Conservation (phyloP, 2,113 vertebrate species). For the Eretmochelys imbricata region DNA sequence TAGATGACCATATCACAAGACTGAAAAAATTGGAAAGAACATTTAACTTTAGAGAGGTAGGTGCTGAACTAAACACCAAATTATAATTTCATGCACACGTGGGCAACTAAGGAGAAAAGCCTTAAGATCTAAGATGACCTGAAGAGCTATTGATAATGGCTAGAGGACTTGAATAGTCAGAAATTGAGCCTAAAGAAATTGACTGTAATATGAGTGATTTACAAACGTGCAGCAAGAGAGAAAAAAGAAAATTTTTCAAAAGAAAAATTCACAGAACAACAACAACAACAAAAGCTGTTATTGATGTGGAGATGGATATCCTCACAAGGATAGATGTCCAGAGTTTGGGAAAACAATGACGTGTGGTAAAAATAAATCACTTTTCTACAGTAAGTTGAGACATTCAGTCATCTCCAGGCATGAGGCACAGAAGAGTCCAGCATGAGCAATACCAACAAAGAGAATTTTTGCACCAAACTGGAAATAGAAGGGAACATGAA, state of each 20-base stretch:
- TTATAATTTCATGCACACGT: slow-evolving; percentile 47
- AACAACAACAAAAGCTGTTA: background rate
- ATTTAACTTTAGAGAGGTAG: background rate
- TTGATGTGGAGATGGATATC: background rate
- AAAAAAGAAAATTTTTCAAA: background rate
- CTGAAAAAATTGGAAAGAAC: slow-evolving; percentile 21
- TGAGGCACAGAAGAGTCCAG: background rate
- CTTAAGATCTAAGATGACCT: slow-evolving; percentile 32
- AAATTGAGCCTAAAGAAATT: slow-evolving; percentile 44
- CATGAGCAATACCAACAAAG: background rate
- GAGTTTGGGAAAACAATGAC: background rate
- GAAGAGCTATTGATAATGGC: slow-evolving; percentile 47
- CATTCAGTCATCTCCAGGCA: background rate
- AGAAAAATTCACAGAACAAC: background rate
- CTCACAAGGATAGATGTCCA: background rate
- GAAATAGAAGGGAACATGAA: background rate
- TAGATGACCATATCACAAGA: slow-evolving; percentile 16
- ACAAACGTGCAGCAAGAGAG: slow-evolving; percentile 21
- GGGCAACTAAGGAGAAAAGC: slow-evolving; percentile 34
- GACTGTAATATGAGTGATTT: slow-evolving; percentile 47
- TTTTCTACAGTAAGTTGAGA: background rate
- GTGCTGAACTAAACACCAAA: background rate
- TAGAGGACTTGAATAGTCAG: slow-evolving; percentile 42
- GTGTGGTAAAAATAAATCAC: background rate
- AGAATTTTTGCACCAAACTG: background rate